These are phyloP conservation scores for Drosophila borborema DNA, from an alignment of 2,888 invertebrate species.

Conservation along the genomic window DNA sequence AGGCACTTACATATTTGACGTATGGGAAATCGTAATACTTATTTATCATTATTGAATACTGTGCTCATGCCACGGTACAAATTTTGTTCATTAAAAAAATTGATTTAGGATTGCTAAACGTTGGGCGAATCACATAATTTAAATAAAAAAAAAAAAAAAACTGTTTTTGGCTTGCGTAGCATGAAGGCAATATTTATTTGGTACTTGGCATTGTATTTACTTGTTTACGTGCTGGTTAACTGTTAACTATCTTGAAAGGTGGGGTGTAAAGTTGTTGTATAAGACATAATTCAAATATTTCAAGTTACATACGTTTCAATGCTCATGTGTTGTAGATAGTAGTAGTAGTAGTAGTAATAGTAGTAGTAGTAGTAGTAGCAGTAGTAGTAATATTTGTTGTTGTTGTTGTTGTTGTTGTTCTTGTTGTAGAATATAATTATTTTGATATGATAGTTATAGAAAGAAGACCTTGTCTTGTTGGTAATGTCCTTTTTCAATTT, in stretches of 20 bases:
- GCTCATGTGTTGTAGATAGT: constrained; percentile 57
- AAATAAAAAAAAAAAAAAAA: too few relatives aligned
- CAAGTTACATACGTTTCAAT: constrained; percentile 71
- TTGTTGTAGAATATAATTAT: constrained; percentile 30
- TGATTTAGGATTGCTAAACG: neutral
- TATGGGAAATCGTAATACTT: neutral
- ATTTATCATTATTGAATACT: neutral
- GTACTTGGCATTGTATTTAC: constrained; percentile 7
- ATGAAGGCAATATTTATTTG: constrained; percentile 13
- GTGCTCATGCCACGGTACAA: neutral
- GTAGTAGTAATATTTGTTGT: constrained; percentile 34
- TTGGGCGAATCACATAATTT: too few relatives aligned
- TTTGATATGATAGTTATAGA: constrained; percentile 43
- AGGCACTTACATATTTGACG: neutral
- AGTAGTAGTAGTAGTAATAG: constrained; percentile 31
- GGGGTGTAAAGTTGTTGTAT: constrained; percentile 21
- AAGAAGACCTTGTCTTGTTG: constrained; percentile 50
- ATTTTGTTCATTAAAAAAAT: neutral
- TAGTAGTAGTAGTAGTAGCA: constrained; percentile 37
- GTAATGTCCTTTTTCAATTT: constrained; percentile 35
- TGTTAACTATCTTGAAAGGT: constrained; percentile 29
- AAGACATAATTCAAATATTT: constrained; percentile 30
- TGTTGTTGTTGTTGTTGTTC: constrained; percentile 5
- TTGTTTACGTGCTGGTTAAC: constrained; percentile 39
- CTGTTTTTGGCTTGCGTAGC: neutral